Conservation (phyloP, 2,113 vertebrate genomes). For the Menura novaehollandiae region DNA sequence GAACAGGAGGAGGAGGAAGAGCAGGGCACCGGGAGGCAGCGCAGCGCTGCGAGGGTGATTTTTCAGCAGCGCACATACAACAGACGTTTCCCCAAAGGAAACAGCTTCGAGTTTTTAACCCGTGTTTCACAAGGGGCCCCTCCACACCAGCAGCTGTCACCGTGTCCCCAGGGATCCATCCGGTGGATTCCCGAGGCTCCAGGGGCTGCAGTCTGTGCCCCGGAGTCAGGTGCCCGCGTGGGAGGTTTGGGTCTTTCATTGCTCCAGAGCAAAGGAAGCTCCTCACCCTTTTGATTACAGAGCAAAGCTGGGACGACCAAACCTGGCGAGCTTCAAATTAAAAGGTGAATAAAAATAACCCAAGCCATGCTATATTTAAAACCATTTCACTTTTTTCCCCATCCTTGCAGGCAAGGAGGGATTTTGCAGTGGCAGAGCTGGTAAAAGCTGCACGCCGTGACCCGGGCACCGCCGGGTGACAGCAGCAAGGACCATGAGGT, state of each 20-base stretch:
- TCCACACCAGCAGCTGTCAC: background rate
- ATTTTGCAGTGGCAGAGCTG: background rate
- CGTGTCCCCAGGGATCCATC: accelerated
- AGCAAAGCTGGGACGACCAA: background rate
- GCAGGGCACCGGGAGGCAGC: background rate
- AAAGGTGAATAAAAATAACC: conserved; percentile 18
- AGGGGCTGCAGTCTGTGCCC: background rate
- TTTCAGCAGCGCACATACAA: background rate
- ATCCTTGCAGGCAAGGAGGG: background rate
- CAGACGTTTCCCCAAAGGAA: background rate
- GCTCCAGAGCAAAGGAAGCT: background rate
- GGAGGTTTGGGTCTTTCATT: background rate
- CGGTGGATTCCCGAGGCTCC: background rate
- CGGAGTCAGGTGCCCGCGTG: background rate
- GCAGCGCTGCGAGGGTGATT: background rate
- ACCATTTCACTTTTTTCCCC: accelerated
- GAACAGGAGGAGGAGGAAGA: background rate
- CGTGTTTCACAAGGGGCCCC: background rate
- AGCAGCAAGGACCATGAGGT: background rate
- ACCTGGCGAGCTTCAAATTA: background rate
- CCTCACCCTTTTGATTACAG: conserved; percentile 15
- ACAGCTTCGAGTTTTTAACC: background rate
- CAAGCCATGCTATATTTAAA: background rate
- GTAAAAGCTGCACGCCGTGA: background rate
- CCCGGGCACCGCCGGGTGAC: background rate